These are phyloP conservation scores for Orius insidiosus DNA, from an alignment of 1,140 invertebrate genomes.

Conservation along the genomic window DNA sequence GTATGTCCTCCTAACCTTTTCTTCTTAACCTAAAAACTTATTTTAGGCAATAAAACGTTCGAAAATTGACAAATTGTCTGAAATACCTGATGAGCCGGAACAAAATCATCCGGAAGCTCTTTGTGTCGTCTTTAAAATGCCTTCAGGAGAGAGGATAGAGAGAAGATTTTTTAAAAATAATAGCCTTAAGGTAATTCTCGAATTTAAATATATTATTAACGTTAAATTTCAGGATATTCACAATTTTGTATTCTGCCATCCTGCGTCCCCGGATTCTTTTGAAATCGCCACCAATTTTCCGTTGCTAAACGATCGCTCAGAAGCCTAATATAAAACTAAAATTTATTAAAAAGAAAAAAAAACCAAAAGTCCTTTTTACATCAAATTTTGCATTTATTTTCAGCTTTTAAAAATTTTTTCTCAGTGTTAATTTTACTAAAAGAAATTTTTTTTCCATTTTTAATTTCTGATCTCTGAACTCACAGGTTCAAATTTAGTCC, in stretches of 20 bases:
- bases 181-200: conserved; percentile 51
- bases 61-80: conserved; percentile 45
- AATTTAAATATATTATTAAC: too few relatives aligned
- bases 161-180: conserved; percentile 64
- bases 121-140: conserved; percentile 76
- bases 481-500: too few relatives aligned
- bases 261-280: conserved; percentile 77
- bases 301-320: conserved; percentile 85
- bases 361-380: too few relatives aligned
- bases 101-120: conserved; percentile 46
- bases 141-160: conserved; percentile 67
- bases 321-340: conserved; percentile 39
- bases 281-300: conserved; percentile 93
- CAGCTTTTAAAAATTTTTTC: too few relatives aligned
- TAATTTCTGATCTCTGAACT: too few relatives aligned
- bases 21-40: too few relatives aligned
- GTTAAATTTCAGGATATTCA: conserved; percentile 73
- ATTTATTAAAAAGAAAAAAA: too few relatives aligned
- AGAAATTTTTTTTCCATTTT: too few relatives aligned
- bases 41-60: conserved; percentile 37
- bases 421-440: too few relatives aligned
- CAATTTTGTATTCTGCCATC: conserved; percentile 88
- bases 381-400: too few relatives aligned
- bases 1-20: conserved; percentile 19
- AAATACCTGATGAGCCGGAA: conserved; percentile 63